Base-by-base conservation (phyloP, 2,888 invertebrate species). In the Dromius quadrimaculatus region DNA sequence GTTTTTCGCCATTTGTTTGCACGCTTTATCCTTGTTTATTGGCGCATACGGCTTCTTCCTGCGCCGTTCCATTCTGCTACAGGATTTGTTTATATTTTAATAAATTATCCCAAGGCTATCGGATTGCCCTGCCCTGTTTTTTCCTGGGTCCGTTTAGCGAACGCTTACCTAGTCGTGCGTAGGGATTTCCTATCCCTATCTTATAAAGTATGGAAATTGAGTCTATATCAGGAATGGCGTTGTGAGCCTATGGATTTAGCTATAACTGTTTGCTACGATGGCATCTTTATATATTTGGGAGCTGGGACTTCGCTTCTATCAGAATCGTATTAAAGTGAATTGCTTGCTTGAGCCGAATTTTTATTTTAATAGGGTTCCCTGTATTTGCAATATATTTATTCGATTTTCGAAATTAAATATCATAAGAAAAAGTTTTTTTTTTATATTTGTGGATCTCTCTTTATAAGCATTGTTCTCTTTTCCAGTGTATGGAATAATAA, bases 131-230 rank as follows among this genome's bases (percentile, higher is more conserved):
- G 6, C 28, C 28, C 13, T 54, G 50, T 54, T 54, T 54, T 47
- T 54, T 28, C 28, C 15, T 54, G 50, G 13, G 13, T 28, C 28
- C 50, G 28, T 54, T 54, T 54, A 54, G 50, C 50, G 50, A 28
- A n/a, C 50, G 50, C 50, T 54, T 54, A 54, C 50, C 50, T 54
- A 54, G 34, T 59, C 36, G 34, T 59, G 59, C 59, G 59, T 59
- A 59, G 17, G 59, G 36, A 59, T 59, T 59, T 5, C 34, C 13
- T 59, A 41, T 50, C 5, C 34, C 13, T 59, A 41, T 50, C 50
- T 54, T 66, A 57, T 50, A 54, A 57, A 50, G 66, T 66, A 66
- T 66, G 66, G 54, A 66, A 54, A 66, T 66, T 66, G 66, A 66
- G 66, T 36, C 66, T 66, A 66, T 66, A 66, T 66, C 66, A 57